Base-by-base conservation (phyloP, 2,888 invertebrate species). In the Acronicta aceris region DNA sequence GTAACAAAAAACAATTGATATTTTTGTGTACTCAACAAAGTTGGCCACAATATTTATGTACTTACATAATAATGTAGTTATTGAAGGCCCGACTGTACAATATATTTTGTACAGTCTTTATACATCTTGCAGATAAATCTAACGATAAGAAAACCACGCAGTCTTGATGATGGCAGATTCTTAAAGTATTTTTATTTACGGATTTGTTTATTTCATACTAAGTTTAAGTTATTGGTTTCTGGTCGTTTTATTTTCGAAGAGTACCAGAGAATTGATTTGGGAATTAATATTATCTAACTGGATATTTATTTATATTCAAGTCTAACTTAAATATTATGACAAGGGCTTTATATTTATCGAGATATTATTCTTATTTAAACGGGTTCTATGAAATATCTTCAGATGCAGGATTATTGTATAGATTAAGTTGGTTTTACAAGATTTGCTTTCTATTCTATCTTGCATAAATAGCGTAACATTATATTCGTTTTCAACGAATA, bases 401-500 rank as follows among this genome's bases (percentile, higher is more conserved):
- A 65, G 47, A 48, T 25, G 52, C 17, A 8, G 6, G 42, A 50
- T 47, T 51, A 54, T 54, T 48, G 15, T 53, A 25, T 2, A 54
- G 53, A 58, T 51, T 54, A 51, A 17, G 21, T 30, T 15, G 25
- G 54, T 41, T 65, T 48, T 45, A 42, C 50, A 47, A 43, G 40
- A 68, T 71, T 65, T 59, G 54, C 71, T 71, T 65, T 38, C 0
- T 33, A 42, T 65, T 15, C 65, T 53, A 59, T 63, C 60, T 42
- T 47, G 36, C 25, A 49, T 56, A 64, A 70, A 74, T 66, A 51
- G 52, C 46, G 42, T 5, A n/a, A 33, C 33, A 33, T 58, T 60
- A 46, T 50, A 47, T 65, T 58, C 63, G 52, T 76, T 61, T 63
- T 53, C 52, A 76, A 64, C 46, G 59, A 60, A 72, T 59, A 53